A percentile compares a stretch with the other conserved stretches of the same genome.
phyloP scores from a whole-genome alignment of 1,140 invertebrate species.

The Dinoponera quadriceps region DNA sequence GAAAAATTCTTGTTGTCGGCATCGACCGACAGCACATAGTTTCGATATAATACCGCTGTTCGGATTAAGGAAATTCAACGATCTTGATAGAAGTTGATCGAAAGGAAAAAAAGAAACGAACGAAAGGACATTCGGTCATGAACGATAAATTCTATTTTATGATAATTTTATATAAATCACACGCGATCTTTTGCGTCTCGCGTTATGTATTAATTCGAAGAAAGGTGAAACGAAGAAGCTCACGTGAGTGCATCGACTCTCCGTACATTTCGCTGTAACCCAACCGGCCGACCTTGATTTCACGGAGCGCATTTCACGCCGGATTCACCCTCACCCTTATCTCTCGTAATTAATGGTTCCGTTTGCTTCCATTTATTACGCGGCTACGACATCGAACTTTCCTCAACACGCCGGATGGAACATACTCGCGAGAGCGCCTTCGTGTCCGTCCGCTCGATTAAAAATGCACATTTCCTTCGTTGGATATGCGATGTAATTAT shows the following conservation, averaged over 20 bases:
- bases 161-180: not conserved
- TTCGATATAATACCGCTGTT: not conserved
- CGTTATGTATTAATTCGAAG: slow-evolving; percentile 40
- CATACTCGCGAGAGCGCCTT: not conserved
- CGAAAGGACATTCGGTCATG: not conserved
- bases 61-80: not conserved
- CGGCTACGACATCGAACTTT: slow-evolving; percentile 37
- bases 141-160: not conserved
- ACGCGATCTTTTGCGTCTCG: not conserved
- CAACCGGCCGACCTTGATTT: slow-evolving; percentile 52
- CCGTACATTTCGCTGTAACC: slow-evolving; percentile 30
- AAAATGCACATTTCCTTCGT: slow-evolving; percentile 13
- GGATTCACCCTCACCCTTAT: slow-evolving; percentile 49
- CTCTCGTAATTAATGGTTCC: slow-evolving; percentile 50
- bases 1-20: not conserved
- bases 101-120: not conserved
- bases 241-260: not conserved
- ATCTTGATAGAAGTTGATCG: too few species aligned
- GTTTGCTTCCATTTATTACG: slow-evolving; percentile 47
- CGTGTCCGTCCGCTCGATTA: slow-evolving; percentile 1
- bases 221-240: slow-evolving; percentile 23
- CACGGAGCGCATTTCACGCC: slow-evolving; percentile 38
- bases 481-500: not conserved
- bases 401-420: not conserved
- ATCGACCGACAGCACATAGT: not conserved